These are phyloP conservation scores for Eurosta solidaginis DNA, from an alignment of 1,140 invertebrate genomes.

Conservation along the genomic window DNA sequence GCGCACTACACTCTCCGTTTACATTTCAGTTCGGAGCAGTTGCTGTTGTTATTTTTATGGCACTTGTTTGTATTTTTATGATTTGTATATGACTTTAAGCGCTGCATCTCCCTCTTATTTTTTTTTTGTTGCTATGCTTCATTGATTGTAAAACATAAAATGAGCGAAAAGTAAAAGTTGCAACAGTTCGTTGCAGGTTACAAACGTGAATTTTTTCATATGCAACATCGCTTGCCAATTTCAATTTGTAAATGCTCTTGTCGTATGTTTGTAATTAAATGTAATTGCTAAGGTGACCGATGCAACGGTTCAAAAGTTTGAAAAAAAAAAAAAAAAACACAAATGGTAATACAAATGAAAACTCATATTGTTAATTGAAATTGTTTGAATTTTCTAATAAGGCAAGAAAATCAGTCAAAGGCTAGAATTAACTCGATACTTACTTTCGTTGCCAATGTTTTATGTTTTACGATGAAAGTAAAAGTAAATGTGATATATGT, in stretches of 20 bases:
- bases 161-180: constrained; percentile 22
- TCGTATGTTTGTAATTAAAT: background rate
- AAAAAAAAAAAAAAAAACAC: too few relatives aligned
- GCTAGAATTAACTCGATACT: background rate
- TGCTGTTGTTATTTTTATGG: background rate
- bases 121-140: background rate
- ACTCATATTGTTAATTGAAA: background rate
- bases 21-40: background rate
- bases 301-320: constrained; percentile 14
- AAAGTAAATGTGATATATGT: background rate
- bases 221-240: background rate
- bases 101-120: background rate
- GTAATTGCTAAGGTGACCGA: background rate
- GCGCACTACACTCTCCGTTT: background rate
- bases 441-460: background rate
- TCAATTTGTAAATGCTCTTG: background rate
- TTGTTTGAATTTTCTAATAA: too few relatives aligned
- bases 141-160: background rate
- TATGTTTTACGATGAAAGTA: background rate
- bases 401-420: background rate
- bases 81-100: background rate
- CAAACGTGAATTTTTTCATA: background rate
- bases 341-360: background rate
- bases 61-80: background rate
- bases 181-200: background rate